These are phyloP conservation scores for Amphiura filiformis DNA, from an alignment of 35 echinoderm and acorn worm genomes.

Conservation along the genomic window DNA sequence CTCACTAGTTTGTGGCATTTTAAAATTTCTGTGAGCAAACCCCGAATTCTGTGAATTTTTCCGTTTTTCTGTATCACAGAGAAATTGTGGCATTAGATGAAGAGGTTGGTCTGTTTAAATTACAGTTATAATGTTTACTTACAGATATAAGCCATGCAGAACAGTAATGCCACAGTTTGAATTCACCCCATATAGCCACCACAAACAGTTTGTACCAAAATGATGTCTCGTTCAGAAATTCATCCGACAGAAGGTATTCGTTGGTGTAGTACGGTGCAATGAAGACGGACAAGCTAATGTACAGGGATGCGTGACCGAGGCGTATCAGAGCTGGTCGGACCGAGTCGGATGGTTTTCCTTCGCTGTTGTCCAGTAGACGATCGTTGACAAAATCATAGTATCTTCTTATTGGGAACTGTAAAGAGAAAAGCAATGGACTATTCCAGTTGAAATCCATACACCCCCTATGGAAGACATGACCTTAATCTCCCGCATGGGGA, in stretches of 20 bases:
- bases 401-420: not conserved
- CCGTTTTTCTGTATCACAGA: no score
- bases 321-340: not conserved
- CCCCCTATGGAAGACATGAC: no score
- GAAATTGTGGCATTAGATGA: no score
- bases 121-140: not conserved
- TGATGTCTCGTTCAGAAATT: not conserved
- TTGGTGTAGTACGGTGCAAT: not conserved
- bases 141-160: not conserved
- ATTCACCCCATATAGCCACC: not conserved
- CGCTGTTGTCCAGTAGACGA: not conserved
- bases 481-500: no score
- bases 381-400: not conserved
- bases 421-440: not conserved
- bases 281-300: not conserved
- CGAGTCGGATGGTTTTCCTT: not conserved
- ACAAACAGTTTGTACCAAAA: not conserved
- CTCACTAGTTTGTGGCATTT: no score
- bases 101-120: no score
- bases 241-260: not conserved
- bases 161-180: not conserved
- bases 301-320: not conserved
- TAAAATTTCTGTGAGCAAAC: no score
- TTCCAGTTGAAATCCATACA: no score
- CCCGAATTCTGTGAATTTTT: no score